Base-by-base conservation (phyloP, 2,797 vertebrate species). In the Pangasius larnaudii region DNA sequence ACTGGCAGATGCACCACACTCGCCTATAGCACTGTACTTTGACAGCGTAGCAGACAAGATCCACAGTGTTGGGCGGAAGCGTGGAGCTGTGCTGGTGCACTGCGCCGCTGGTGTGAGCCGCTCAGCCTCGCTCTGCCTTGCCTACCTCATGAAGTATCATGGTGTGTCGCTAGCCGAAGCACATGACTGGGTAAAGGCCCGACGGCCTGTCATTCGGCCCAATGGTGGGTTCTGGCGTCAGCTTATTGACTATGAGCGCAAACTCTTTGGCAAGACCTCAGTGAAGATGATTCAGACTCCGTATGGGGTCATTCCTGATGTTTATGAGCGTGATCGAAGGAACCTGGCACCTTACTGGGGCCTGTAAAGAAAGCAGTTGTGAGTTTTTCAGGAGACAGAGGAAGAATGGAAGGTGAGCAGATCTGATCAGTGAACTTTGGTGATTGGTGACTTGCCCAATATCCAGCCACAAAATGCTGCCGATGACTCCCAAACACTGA, bases 241-340 rank as follows among this genome's bases (percentile, higher is more conserved):
- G 93, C 97, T 99, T 89, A 99, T 99, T 89, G 97, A 99, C 91
- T 99, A 99, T 6, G 98, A 99, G 93, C 96, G 97, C 93, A 98
- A 98, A 96, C 96, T 99, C 89, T 99, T 97, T 18, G 98, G 98
- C 89, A 98, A 97, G 92, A 98, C 97, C 85, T 97, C 97, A 36
- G 98, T 99, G 84, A 99, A 98, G 96, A 98, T 99, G 98, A 97
- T 99, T 93, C 97, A 98, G 95, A 99, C 98, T 0, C 98, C 98
- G 5, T 99, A 99, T 0, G 98, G 98, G 90, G 93, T 98, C 90
- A 94, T 99, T 91, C 98, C 98, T 13, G 98, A 99, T 56, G 95
- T 99, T 93, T 99, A 99, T 0, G 96, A 97, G 95, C 96, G 97
- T 90, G 98, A 98, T 94, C 97, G 97, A 93, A 96, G 97, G 94